A percentile compares a stretch with the other conserved stretches of the same genome.
Evolutionary conservation across 2,113 vertebrate genomes (phyloP).

Genomic region (Phrynosoma platyrhinos): DNA sequence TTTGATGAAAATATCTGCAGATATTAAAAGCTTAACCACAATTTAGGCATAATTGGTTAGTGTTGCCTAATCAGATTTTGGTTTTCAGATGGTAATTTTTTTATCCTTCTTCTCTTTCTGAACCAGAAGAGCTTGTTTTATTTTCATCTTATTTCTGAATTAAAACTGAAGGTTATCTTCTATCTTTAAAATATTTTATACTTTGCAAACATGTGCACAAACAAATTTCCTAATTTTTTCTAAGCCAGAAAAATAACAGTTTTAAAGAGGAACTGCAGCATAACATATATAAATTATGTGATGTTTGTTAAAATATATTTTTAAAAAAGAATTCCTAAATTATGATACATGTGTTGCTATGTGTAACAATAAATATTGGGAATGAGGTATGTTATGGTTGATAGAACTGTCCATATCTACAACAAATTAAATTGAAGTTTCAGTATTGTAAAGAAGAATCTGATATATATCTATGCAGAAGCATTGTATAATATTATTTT

Average conservation of each 20-base stretch:
- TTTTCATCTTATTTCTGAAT: not conserved
- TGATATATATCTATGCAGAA: not conserved
- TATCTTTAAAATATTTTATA: not conserved
- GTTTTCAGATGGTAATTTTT: not conserved
- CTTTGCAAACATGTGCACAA: slow-evolving; percentile 18
- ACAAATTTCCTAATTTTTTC: not conserved
- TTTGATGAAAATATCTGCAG: not conserved
- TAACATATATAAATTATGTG: not conserved
- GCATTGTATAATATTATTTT: not conserved
- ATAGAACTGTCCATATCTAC: not conserved
- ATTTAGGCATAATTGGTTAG: not conserved
- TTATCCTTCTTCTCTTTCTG: not conserved
- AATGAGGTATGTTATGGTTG: not conserved
- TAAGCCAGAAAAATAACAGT: not conserved
- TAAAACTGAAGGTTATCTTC: not conserved
- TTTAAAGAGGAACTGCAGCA: not conserved
- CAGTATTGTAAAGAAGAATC: not conserved
- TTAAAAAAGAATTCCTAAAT: not conserved
- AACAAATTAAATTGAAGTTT: not conserved
- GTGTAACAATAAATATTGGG: not conserved
- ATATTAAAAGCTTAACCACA: not conserved
- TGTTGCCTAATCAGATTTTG: not conserved
- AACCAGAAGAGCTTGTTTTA: too few species aligned
- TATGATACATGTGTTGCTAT: not conserved
- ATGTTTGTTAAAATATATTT: not conserved